Percentiles rank a stretch among this genome's conserved stretches.
phyloP scores from a whole-genome alignment of 2,888 invertebrate genomes.

The Ariolimax columbianus region DNA sequence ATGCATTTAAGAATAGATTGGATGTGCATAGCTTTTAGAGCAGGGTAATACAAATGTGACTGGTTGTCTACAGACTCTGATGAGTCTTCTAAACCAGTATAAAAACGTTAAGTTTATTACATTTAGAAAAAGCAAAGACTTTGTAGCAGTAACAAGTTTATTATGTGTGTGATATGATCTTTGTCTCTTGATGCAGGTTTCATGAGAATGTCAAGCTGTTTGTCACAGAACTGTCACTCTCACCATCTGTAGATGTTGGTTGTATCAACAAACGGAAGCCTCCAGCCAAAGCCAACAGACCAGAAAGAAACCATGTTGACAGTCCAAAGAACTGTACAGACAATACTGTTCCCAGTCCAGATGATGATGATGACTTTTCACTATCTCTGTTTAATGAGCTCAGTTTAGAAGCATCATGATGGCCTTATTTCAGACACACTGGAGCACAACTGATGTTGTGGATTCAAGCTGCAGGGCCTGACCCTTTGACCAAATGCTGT shows the following conservation, averaged over 20 bases:
- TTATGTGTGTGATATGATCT: background rate
- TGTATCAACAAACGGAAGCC: background rate
- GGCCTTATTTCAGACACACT: background rate
- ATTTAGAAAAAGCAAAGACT: background rate
- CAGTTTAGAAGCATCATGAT: background rate
- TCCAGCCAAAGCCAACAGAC: background rate
- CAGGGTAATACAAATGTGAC: no score
- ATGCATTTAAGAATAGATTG: no score
- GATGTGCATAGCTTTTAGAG: no score
- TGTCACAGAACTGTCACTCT: background rate
- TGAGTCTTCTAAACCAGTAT: no score
- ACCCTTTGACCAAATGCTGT: no score
- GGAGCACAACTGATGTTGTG: background rate
- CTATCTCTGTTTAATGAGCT: slow-evolving; percentile 17
- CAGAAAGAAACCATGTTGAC: background rate
- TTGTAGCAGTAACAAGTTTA: background rate
- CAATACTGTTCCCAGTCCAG: background rate
- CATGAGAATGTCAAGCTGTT: slow-evolving; percentile 20
- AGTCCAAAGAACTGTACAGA: background rate
- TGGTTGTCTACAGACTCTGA: no score
- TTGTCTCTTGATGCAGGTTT: slow-evolving; percentile 23
- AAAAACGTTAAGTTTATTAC: background rate
- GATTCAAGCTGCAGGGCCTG: no score
- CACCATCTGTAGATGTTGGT: background rate
- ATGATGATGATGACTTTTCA: background rate